phyloP scores from a whole-genome alignment of 2,888 invertebrate species.

The Drosophila siamana region DNA sequence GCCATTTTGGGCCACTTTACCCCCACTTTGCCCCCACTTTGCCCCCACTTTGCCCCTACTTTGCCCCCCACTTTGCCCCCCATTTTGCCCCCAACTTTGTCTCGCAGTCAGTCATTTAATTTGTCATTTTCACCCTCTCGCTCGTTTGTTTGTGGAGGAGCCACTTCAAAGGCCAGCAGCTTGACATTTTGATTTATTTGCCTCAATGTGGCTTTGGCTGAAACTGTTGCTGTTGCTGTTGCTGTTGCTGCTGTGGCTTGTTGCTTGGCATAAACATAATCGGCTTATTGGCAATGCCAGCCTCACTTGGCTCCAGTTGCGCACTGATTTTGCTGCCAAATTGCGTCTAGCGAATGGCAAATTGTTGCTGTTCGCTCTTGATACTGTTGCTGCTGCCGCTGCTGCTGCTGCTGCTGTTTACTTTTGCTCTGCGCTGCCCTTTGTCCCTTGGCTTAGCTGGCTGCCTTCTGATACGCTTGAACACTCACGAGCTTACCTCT shows the following conservation, averaged over 20 bases:
- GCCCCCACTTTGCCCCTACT: not conserved
- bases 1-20: conserved; percentile 1
- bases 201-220: conserved; percentile 34
- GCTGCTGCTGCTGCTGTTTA: conserved; percentile 21
- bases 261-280: conserved; percentile 58
- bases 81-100: too few species aligned
- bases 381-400: too few species aligned
- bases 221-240: conserved; percentile 35
- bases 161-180: conserved; percentile 60
- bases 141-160: conserved; percentile 13
- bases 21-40: not conserved
- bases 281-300: conserved; percentile 59
- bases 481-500: conserved; percentile 14
- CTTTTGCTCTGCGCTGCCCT: conserved; percentile 33
- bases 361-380: conserved; percentile 28
- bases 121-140: conserved; percentile 28
- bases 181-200: conserved; percentile 75
- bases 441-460: conserved; percentile 37
- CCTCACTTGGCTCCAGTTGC: conserved; percentile 28
- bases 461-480: conserved; percentile 17
- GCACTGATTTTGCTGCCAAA: conserved; percentile 56
- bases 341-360: conserved; percentile 37
- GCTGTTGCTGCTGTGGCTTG: conserved; percentile 39
- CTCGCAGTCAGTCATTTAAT: conserved; percentile 50
- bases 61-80: too few species aligned